Base-by-base conservation (phyloP, 30 jellyfish, hydroid and myxozoan genomes). In the Catostylus mosaicus region DNA sequence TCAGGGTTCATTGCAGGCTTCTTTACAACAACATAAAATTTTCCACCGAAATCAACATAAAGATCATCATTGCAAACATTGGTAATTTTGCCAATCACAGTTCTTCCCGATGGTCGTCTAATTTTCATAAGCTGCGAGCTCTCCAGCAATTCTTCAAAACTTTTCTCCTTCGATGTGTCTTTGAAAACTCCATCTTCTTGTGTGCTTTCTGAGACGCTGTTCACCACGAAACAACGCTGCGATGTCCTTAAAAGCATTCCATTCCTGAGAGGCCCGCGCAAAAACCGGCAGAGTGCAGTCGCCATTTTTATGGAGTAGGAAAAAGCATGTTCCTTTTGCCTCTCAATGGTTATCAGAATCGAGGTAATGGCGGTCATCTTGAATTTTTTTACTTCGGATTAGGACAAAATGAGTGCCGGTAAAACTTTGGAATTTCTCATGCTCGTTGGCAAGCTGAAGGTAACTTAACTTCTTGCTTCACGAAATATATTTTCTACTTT, bases 31-130 rank as follows among this genome's bases (percentile, higher is more conserved):
- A 88, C 96, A 16, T 84, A 91, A 75, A 83, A 85, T 70, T 90
- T 90, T 30, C 93, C 97, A 33, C 97, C 97, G 84, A 76, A 90
- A 51, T 90, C 97, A 7, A 90, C 93, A 70, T 90, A 90, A 11
- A 90, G 78, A 64, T 90, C 97, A 84, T 90, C 96, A 37, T 84
- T 84, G 70, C 97, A 90, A 24, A 75, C 83, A 52, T 85, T 56
- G 27, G 92, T 84, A 38, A 90, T 84, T 84, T 83, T 62, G 12
- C 96, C 97, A 31, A 63, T 47, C 0, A 84, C 96, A 76, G 88
- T 69, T 63, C 73, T 67, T 35, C 92, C 92, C n/a, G 63, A 78
- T 0, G 96, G 93, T 22, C 97, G 88, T 37, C 96, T 82, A 52
- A 90, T 72, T 78, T 76, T 90, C 87, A 90, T 90, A 47, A 90